Base-by-base conservation (phyloP, 2,797 vertebrate genomes). In the Diplodus sargus region DNA sequence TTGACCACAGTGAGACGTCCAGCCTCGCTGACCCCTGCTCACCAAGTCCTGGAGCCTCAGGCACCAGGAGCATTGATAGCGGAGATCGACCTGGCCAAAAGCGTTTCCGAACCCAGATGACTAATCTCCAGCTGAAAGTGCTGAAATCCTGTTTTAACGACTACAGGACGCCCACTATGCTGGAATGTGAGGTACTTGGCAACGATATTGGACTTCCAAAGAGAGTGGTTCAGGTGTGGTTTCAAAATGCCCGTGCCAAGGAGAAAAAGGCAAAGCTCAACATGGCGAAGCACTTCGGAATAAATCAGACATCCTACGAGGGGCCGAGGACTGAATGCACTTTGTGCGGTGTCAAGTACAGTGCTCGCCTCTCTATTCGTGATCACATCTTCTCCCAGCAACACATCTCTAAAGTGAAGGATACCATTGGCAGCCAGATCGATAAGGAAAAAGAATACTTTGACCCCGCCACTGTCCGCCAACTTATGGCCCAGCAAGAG, bases 181-280 rank as follows among this genome's bases (percentile, higher is more conserved):
- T 99, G 90, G 98, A 99, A 95, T 99, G 98, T 92, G 98, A 99
- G 94, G 98, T 99, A 89, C 96, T 99, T 88, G 98, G 98, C 92
- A 99, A 98, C 95, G 98, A 99, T 20, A 99, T 99, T 92, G 98
- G 98, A 96, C 97, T 99, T 96, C 98, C 98, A 96, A 99, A 99
- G 95, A 97, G 98, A 96, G 98, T 99, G 75, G 98, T 99, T 93
- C 98, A 99, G 95, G 98, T 99, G 91, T 99, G 98, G 98, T 99
- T 99, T 95, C 98, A 99, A 95, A 99, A 99, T 93, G 98, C 98
- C 74, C 96, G 98, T 89, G 98, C 98, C 43, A 99, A 99, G 93
- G 98, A 99, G 91, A 99, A 99, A 94, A 99, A 99, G 94, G 96
- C 98, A 79, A 99, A 99, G 92, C 95, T 99, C 87, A 99, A 97